These are phyloP conservation scores for Phocoena phocoena DNA, from an alignment of 2,113 vertebrate genomes.

Conservation along the genomic window DNA sequence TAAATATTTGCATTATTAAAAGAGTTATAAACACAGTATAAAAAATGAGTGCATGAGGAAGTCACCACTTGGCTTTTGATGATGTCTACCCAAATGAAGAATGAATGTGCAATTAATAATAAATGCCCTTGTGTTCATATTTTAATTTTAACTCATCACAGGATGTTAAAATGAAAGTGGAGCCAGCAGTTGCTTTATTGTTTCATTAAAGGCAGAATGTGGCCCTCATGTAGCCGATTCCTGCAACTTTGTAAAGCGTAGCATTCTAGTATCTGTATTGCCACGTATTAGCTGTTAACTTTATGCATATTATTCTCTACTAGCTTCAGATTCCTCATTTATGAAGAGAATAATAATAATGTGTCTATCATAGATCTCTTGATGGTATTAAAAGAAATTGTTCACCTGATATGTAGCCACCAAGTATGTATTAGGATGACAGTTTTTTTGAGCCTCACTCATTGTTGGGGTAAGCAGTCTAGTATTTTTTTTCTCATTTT, in stretches of 20 bases:
- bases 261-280: not conserved
- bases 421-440: not conserved
- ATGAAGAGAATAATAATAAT: not conserved
- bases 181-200: conserved; percentile 50
- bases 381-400: conserved; percentile 11
- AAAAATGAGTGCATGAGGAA: conserved; percentile 81
- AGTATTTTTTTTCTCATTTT: not conserved
- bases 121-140: conserved; percentile 83
- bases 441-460: not conserved
- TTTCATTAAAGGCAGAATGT: conserved; percentile 55
- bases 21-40: conserved; percentile 81
- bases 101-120: conserved; percentile 86
- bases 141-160: conserved; percentile 84
- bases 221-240: not conserved
- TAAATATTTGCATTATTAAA: conserved; percentile 88
- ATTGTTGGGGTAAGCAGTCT: not conserved
- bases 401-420: not conserved
- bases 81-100: conserved; percentile 84
- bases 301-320: not conserved
- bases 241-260: conserved; percentile 24
- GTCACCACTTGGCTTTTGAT: conserved; percentile 84
- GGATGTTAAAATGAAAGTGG: conserved; percentile 63
- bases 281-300: not conserved
- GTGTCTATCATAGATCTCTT: not conserved
- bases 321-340: not conserved